These are phyloP conservation scores for Melanogrammus aeglefinus DNA, from an alignment of 2,797 vertebrate genomes.

Conservation along the genomic window DNA sequence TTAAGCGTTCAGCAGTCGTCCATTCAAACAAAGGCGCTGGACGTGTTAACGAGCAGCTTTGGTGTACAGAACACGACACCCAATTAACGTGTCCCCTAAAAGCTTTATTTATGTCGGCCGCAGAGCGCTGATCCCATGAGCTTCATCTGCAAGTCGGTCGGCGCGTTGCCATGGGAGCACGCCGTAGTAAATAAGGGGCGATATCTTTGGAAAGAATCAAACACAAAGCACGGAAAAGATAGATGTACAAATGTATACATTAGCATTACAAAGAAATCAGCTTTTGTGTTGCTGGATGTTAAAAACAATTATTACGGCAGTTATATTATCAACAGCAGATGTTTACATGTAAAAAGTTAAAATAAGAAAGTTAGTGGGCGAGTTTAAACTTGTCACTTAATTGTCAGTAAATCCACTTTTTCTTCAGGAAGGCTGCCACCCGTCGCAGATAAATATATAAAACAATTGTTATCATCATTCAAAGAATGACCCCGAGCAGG, in stretches of 20 bases:
- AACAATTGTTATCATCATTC: not conserved
- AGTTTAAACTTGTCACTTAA: not conserved
- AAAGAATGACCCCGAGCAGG: not conserved
- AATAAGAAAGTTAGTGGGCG: not conserved
- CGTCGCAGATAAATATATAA: not conserved
- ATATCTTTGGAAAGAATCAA: too few species aligned
- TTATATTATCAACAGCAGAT: not conserved
- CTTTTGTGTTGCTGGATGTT: not conserved
- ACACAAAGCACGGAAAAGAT: not conserved
- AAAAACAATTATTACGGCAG: not conserved
- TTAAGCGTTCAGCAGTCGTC: not conserved
- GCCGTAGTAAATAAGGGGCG: too few species aligned
- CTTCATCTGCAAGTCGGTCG: not conserved
- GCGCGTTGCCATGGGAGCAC: not conserved
- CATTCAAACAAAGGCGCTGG: not conserved
- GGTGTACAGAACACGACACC: not conserved
- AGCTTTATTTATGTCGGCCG: not conserved
- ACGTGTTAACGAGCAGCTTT: not conserved
- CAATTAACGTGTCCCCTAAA: not conserved
- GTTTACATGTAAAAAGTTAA: not conserved
- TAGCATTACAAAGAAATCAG: too few species aligned
- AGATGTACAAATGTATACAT: not conserved
- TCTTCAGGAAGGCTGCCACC: not conserved
- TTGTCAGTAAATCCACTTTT: not conserved
- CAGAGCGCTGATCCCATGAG: not conserved